These are phyloP conservation scores for Cynopterus brachyotis DNA, from an alignment of 2,113 vertebrate species.

Conservation along the genomic window DNA sequence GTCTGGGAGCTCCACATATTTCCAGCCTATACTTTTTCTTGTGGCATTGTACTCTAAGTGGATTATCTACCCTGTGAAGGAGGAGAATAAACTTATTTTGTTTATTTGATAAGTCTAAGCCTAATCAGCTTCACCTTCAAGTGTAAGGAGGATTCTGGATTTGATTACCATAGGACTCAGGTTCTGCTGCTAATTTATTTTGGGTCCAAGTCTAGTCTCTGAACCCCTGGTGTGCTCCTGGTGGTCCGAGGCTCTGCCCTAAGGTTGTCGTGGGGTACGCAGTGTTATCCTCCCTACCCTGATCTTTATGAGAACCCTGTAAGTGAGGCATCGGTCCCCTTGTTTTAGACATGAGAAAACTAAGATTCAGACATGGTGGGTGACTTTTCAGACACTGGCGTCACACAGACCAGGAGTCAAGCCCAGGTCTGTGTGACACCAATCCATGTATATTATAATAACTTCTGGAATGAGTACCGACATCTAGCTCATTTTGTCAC, in stretches of 20 bases:
- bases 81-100: conserved; percentile 55
- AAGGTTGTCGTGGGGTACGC: neutral
- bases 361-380: neutral
- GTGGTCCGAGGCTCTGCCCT: too few relatives aligned
- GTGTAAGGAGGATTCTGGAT: conserved; percentile 50
- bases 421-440: neutral
- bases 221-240: neutral
- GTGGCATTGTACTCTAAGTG: conserved; percentile 53
- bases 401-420: neutral
- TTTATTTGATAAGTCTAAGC: conserved; percentile 59
- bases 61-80: conserved; percentile 49
- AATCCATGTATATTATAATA: neutral
- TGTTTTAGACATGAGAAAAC: neutral
- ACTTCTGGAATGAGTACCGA: neutral
- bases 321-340: neutral
- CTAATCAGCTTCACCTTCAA: conserved; percentile 66
- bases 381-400: too few relatives aligned
- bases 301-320: neutral
- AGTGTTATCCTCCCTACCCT: neutral
- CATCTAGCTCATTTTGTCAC: neutral
- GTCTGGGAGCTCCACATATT: conserved; percentile 28
- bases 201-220: neutral
- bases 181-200: neutral
- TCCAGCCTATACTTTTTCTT: conserved; percentile 23
- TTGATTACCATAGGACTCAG: neutral